Evolutionary conservation across 2,113 vertebrate genomes (phyloP).

Genomic region (Anoura caudifer): DNA sequence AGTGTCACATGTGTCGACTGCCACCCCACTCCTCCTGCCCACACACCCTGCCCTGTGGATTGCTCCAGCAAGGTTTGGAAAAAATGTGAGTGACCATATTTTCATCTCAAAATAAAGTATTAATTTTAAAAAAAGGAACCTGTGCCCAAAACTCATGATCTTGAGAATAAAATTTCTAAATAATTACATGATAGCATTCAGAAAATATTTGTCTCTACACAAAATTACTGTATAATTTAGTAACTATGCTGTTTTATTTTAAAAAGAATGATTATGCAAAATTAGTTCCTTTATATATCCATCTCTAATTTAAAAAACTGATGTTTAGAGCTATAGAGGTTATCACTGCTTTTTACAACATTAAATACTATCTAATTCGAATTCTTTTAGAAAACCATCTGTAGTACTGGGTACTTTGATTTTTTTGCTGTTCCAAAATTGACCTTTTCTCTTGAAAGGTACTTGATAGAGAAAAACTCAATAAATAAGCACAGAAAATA

Average conservation of each 20-base stretch:
- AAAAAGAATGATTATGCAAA: slow-evolving; percentile 46
- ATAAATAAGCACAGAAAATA: slow-evolving; percentile 20
- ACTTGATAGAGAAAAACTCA: slow-evolving; percentile 43
- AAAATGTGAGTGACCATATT: not conserved
- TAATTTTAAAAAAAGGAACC: not conserved
- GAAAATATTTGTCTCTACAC: slow-evolving; percentile 17
- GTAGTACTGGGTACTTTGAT: not conserved
- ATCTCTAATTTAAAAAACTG: slow-evolving; percentile 51
- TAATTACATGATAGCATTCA: slow-evolving; percentile 40
- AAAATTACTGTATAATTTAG: slow-evolving; percentile 54
- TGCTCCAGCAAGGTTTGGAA: not conserved
- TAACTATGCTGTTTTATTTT: slow-evolving; percentile 45
- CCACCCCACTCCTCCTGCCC: not conserved
- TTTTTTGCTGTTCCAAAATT: not conserved
- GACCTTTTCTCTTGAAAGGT: slow-evolving; percentile 11
- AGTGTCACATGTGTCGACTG: not conserved
- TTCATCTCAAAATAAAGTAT: not conserved
- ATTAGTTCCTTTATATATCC: slow-evolving; percentile 39
- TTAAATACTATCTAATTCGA: slow-evolving; percentile 15
- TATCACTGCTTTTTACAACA: slow-evolving; percentile 30
- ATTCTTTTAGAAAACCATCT: slow-evolving; percentile 42
- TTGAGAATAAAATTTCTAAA: slow-evolving; percentile 56
- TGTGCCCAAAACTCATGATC: not conserved
- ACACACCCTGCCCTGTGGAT: not conserved
- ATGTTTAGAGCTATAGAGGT: slow-evolving; percentile 43